These are phyloP conservation scores for Artibeus jamaicensis DNA, from an alignment of 2,797 vertebrate species.

Conservation along the genomic window DNA sequence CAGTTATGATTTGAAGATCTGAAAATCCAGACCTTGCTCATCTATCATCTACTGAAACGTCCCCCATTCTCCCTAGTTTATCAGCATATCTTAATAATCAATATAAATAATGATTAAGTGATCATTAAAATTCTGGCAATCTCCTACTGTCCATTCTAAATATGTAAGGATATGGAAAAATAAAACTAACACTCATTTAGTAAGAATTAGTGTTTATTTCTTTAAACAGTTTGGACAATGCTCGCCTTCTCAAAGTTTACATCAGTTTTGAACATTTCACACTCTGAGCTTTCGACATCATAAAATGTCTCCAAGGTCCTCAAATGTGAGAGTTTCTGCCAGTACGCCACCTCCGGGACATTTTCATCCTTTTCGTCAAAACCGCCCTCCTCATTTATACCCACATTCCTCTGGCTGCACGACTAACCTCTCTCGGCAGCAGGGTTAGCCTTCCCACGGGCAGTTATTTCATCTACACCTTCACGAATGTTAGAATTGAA, in stretches of 20 bases:
- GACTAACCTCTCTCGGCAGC: not conserved
- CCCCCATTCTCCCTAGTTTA: not conserved
- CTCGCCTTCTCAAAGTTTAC: not conserved
- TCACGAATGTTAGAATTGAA: not conserved
- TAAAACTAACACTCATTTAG: not conserved
- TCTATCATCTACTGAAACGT: not conserved
- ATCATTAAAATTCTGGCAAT: not conserved
- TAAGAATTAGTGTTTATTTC: not conserved
- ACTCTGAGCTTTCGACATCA: not conserved
- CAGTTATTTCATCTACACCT: not conserved
- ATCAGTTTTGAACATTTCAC: not conserved
- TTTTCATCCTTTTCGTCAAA: not conserved
- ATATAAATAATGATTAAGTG: not conserved
- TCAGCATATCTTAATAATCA: not conserved
- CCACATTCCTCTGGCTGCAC: not conserved
- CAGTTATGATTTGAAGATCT: not conserved
- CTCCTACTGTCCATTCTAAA: not conserved
- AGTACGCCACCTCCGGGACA: not conserved
- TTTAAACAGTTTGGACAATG: not conserved
- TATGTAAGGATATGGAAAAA: not conserved
- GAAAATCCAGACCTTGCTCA: not conserved
- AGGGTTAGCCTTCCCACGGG: not conserved
- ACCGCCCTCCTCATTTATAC: not conserved
- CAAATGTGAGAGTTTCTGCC: not conserved
- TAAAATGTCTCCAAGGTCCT: not conserved